phyloP scores from a whole-genome alignment of 2,113 vertebrate genomes.

The Nansenia antarctica region DNA sequence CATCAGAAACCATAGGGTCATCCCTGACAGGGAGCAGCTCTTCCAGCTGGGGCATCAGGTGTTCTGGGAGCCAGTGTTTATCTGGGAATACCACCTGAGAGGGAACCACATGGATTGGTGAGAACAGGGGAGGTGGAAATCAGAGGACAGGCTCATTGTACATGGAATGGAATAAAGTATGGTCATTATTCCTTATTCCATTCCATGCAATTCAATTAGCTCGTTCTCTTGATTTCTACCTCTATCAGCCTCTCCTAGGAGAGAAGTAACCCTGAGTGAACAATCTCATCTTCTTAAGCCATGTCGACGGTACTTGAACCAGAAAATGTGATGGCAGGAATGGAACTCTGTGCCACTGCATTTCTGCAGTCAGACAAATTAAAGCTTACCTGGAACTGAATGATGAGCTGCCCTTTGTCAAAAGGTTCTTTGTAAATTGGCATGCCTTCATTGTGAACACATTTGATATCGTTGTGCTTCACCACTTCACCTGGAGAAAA shows the following conservation, averaged over 20 bases:
- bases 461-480: conserved; percentile 82
- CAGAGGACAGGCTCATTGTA: too few relatives aligned
- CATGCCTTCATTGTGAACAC: conserved; percentile 89
- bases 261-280: too few relatives aligned
- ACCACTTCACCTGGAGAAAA: conserved; percentile 85
- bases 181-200: too few relatives aligned
- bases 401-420: conserved; percentile 86
- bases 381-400: conserved; percentile 85
- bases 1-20: conserved; percentile 83
- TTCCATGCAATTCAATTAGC: too few relatives aligned
- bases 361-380: not conserved
- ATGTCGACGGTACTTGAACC: too few relatives aligned
- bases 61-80: conserved; percentile 85
- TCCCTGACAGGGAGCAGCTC: conserved; percentile 86
- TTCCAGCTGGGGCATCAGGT: conserved; percentile 85
- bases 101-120: not conserved
- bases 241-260: too few relatives aligned
- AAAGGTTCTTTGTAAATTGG: conserved; percentile 85
- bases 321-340: not conserved
- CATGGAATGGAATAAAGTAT: too few relatives aligned
- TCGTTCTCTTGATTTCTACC: too few relatives aligned
- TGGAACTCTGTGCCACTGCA: too few relatives aligned
- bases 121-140: not conserved
- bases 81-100: conserved; percentile 89
- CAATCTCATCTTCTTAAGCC: too few relatives aligned